Evolutionary conservation across 2,113 vertebrate genomes (phyloP).

Genomic region (Tachycineta bicolor): DNA sequence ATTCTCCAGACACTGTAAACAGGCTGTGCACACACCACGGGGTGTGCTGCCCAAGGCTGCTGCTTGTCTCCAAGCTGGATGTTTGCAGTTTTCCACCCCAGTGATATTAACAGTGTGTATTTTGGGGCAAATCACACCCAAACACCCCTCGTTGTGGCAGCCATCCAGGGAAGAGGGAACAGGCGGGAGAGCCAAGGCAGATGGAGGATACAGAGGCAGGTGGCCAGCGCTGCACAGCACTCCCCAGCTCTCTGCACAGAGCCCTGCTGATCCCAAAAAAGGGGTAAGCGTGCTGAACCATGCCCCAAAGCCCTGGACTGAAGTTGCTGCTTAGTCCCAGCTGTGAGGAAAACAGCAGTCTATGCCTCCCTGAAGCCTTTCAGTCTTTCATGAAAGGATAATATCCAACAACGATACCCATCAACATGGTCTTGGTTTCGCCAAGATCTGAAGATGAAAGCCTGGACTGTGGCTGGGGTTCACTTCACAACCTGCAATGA

Average conservation of each 20-base stretch:
- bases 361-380: background rate
- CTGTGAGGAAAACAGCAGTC: background rate
- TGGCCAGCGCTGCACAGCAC: background rate
- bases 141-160: background rate
- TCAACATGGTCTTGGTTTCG: accelerated
- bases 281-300: background rate
- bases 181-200: background rate
- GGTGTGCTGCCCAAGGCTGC: background rate
- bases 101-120: background rate
- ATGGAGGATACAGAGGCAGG: background rate
- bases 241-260: background rate
- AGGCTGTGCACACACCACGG: background rate
- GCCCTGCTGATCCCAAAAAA: background rate
- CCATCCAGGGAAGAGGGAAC: background rate
- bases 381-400: background rate
- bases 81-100: slow-evolving; percentile 29
- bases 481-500: background rate
- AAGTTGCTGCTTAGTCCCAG: background rate
- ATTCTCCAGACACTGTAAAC: background rate
- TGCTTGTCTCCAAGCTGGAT: background rate
- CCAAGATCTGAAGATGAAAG: background rate
- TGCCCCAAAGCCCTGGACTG: background rate
- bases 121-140: slow-evolving; percentile 7
- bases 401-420: background rate
- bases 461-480: background rate